These are phyloP conservation scores for Bombus affinis DNA, from an alignment of 1,140 invertebrate species.

Conservation along the genomic window DNA sequence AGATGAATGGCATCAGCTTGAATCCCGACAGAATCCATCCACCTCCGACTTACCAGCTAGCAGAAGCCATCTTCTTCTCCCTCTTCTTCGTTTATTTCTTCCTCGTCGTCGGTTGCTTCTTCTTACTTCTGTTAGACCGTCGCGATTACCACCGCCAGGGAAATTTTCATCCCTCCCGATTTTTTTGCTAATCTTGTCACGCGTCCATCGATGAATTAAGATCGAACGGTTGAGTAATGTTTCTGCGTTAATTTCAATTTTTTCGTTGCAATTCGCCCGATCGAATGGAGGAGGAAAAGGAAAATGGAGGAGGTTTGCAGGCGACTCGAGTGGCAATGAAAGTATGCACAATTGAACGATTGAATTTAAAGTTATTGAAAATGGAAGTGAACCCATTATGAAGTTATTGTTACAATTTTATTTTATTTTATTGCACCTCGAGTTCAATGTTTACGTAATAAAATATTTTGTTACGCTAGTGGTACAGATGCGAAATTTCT, in stretches of 20 bases:
- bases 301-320: too few species aligned
- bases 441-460: too few species aligned
- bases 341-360: neutral
- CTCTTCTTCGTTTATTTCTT: constrained; percentile 11
- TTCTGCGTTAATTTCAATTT: neutral
- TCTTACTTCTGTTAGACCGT: neutral
- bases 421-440: too few species aligned
- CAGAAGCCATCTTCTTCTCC: constrained; percentile 47
- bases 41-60: constrained; percentile 61
- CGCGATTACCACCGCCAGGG: neutral
- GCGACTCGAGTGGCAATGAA: neutral
- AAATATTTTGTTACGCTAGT: too few species aligned
- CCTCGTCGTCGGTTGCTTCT: constrained; percentile 9
- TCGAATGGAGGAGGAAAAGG: neutral
- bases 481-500: too few species aligned
- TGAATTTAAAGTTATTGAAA: too few species aligned
- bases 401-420: too few species aligned
- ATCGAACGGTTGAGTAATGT: neutral
- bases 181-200: constrained; percentile 15
- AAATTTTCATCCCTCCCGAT: constrained; percentile 29
- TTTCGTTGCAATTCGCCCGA: neutral
- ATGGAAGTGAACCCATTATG: too few species aligned
- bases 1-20: constrained; percentile 65
- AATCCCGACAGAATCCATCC: constrained; percentile 67
- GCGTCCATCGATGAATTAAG: constrained; percentile 26